Evolutionary conservation across 92 coral and sea anemone genomes (phyloP), one percentile per base, ranked within the genome.

Genomic region (Epizoanthus fatuus): DNA sequence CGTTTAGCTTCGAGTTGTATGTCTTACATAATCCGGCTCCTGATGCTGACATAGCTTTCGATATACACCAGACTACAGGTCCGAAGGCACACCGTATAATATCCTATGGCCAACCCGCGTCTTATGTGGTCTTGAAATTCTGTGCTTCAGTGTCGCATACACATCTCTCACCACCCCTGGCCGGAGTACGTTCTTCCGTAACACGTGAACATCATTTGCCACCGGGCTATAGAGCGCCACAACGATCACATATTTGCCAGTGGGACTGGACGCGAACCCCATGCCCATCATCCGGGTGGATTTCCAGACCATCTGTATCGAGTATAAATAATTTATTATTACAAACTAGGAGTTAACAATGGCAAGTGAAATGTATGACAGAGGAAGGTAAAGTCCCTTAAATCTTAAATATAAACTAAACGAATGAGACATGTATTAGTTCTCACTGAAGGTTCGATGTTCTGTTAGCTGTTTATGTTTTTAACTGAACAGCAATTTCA

Each of bases 191-290:
- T 94, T 94, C 73, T 79, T 81, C 74, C 91, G 90, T 67, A 94
- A 60, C 76, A 86, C 94, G 55, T 92, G 95, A 40, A 58, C 32
- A 73, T 94, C 94, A 59, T 90, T 90, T 5, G 96, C 98, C 47
- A 90, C 49, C 12, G 98, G 98, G 89, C 94, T 91, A 82, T 94
- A 94, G 55, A 94, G 71, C 29, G 98, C 98, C 3, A 94, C 98
- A 0, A 94, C 98, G 47, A 92, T 94, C 76, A 90, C 90, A 87
- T 94, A 94, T 79, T 94, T 93, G 15, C 86, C 93, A 68, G 92
- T 80, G 40, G 98, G 98, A 72, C 94, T 92, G 45, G 91, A 86
- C 7, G 98, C 96, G 20, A 93, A 51, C 14, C 98, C 95, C 86
- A 94, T 84, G 45, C 95, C 98, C 56, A 94, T 88, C 81, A 87